phyloP scores from a whole-genome alignment of 1,140 invertebrate genomes.

The Battus philenor region DNA sequence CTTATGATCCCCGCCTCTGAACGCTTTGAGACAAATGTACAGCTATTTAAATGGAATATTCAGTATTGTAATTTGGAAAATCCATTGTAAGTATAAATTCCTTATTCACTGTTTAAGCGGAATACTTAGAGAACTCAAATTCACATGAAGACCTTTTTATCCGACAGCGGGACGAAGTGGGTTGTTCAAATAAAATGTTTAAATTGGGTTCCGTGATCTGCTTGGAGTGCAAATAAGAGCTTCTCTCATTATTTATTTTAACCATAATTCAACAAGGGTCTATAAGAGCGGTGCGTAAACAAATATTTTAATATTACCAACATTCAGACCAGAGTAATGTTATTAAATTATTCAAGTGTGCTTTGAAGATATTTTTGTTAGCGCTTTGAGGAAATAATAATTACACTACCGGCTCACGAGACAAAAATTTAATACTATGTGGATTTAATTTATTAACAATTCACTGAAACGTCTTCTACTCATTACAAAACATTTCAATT shows the following conservation, averaged over 20 bases:
- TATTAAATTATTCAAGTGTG: conserved; percentile 8
- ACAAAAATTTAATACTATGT: no score
- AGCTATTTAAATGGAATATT: conserved; percentile 69
- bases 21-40: conserved; percentile 66
- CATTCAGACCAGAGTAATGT: conserved; percentile 5
- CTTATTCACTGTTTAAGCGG: conserved; percentile 62
- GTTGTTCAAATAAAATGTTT: conserved; percentile 18
- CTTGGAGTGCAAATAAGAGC: conserved; percentile 17
- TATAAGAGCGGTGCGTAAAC: conserved; percentile 14
- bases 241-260: conserved; percentile 17
- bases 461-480: no score
- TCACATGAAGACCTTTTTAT: conserved; percentile 28
- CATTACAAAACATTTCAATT: no score
- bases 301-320: conserved; percentile 15
- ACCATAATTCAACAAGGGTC: conserved; percentile 16
- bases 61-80: conserved; percentile 60
- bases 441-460: no score
- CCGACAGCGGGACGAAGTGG: conserved; percentile 13
- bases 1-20: conserved; percentile 50
- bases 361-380: conserved; percentile 4
- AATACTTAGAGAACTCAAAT: conserved; percentile 38
- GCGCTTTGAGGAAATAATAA: conserved; percentile 8
- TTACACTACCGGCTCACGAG: no score
- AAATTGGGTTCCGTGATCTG: conserved; percentile 17
- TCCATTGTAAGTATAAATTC: conserved; percentile 57